Conservation (phyloP, 1,140 invertebrate species). For the Drosophila yakuba region DNA sequence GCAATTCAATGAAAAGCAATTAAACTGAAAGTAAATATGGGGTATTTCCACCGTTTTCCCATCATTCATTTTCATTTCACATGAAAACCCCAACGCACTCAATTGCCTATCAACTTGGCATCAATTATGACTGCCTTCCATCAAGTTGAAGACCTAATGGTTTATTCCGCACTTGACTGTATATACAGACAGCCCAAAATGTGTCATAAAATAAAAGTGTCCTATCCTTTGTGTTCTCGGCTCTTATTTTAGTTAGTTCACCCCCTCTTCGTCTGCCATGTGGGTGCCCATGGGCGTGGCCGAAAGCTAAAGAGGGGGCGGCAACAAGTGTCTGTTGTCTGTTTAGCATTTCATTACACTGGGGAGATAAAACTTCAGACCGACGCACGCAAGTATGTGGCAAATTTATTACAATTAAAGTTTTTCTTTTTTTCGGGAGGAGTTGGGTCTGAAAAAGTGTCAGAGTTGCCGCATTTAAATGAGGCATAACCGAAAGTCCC, state of each 20-base stretch:
- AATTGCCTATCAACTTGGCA: conserved; percentile 15
- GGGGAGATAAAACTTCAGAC: conserved; percentile 22
- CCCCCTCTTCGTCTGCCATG: conserved; percentile 14
- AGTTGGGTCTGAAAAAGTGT: conserved; percentile 18
- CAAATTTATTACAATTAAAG: conserved; percentile 79
- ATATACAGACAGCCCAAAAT: conserved; percentile 48
- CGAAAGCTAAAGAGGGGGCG: conserved; percentile 24
- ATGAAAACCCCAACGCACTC: conserved; percentile 23
- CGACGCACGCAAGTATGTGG: conserved; percentile 51
- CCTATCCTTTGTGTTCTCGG: conserved; percentile 37
- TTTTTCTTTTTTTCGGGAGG: conserved; percentile 25
- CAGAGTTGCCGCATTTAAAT: conserved; percentile 64
- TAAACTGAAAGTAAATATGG: not conserved
- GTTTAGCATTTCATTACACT: conserved; percentile 60
- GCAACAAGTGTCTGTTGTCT: conserved; percentile 56
- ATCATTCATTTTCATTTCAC: conserved; percentile 21
- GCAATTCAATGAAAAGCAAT: conserved; percentile 14
- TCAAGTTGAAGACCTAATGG: conserved; percentile 34
- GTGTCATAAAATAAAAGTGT: conserved; percentile 49
- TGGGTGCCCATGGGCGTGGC: conserved; percentile 23
- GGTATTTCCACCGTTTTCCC: conserved; percentile 12
- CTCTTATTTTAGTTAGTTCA: not conserved
- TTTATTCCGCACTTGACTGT: conserved; percentile 32
- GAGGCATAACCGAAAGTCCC: conserved; percentile 49
- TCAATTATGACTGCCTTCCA: conserved; percentile 42